Percentiles rank a stretch among this genome's conserved stretches.
Evolutionary conservation across 2,797 vertebrate genomes (phyloP).

Genomic region (Scolopax rusticola): DNA sequence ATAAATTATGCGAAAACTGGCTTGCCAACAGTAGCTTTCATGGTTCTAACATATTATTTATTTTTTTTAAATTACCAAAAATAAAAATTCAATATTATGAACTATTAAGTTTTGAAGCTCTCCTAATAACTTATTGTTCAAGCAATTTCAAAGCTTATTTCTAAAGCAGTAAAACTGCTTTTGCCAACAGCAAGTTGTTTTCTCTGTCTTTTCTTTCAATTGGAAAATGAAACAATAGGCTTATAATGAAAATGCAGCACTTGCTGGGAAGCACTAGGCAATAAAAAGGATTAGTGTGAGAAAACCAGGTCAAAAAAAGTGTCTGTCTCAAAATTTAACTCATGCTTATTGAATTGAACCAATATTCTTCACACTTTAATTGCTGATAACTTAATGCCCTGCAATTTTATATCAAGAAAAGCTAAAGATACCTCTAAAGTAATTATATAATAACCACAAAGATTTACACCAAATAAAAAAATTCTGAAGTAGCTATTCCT

Average conservation of each 20-base stretch:
- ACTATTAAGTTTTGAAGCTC: background rate
- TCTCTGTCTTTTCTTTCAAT: background rate
- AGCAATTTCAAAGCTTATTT: background rate
- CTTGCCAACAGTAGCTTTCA: background rate
- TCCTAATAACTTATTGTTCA: background rate
- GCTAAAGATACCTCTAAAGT: background rate
- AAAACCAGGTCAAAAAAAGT: constrained; percentile 14
- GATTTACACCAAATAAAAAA: background rate
- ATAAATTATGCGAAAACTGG: background rate
- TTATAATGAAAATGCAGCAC: background rate
- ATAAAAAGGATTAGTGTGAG: constrained; percentile 48
- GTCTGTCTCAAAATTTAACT: constrained; percentile 40
- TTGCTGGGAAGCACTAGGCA: constrained; percentile 43
- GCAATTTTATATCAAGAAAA: background rate
- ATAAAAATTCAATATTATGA: background rate
- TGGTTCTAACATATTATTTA: background rate
- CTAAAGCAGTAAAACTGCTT: background rate
- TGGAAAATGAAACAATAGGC: background rate
- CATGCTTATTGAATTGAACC: constrained; percentile 15
- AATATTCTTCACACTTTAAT: background rate
- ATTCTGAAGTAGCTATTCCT: background rate
- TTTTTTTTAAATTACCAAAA: background rate
- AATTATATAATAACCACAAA: background rate
- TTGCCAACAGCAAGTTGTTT: constrained; percentile 10
- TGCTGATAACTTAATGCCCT: background rate